Evolutionary conservation across 2,888 invertebrate genomes (phyloP).

Genomic region (Drosophila birchii): DNA sequence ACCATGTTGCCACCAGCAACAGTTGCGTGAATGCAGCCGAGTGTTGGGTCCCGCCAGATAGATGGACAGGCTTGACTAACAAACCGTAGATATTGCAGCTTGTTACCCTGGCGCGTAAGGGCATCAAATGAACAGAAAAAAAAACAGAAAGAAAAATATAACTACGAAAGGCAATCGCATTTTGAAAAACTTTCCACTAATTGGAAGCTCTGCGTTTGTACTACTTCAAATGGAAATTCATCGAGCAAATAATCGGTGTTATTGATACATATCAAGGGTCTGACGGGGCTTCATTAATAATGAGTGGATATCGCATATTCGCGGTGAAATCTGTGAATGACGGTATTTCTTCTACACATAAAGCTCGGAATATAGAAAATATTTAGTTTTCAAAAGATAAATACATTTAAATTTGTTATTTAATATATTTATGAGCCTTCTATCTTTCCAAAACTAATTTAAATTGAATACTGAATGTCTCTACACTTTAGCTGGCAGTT

Average conservation of each 20-base stretch:
- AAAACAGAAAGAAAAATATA: constrained; percentile 11
- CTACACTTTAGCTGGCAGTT: constrained; percentile 3
- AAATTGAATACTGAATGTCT: constrained; percentile 4
- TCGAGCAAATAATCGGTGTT: constrained; percentile 15
- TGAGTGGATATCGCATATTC: not conserved
- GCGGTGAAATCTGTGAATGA: not conserved
- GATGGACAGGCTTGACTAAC: constrained; percentile 47
- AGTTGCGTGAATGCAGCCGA: constrained; percentile 45
- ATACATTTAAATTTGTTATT: not conserved
- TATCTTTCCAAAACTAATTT: not conserved
- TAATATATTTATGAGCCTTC: not conserved
- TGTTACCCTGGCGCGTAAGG: constrained; percentile 11
- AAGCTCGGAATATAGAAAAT: not conserved
- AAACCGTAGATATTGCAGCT: constrained; percentile 43
- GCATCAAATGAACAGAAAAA: constrained; percentile 16
- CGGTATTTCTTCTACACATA: no score
- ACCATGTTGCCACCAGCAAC: constrained; percentile 56
- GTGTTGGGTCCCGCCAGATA: constrained; percentile 45
- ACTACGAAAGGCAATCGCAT: constrained; percentile 29
- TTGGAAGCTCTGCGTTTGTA: constrained; percentile 65
- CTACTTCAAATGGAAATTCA: constrained; percentile 45
- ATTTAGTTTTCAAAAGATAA: not conserved
- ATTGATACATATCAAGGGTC: constrained; percentile 13
- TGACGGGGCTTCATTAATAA: not conserved
- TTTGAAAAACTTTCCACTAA: constrained; percentile 62